phyloP scores from a whole-genome alignment of 1,140 invertebrate species.

The Paraescarpia echinospica region DNA sequence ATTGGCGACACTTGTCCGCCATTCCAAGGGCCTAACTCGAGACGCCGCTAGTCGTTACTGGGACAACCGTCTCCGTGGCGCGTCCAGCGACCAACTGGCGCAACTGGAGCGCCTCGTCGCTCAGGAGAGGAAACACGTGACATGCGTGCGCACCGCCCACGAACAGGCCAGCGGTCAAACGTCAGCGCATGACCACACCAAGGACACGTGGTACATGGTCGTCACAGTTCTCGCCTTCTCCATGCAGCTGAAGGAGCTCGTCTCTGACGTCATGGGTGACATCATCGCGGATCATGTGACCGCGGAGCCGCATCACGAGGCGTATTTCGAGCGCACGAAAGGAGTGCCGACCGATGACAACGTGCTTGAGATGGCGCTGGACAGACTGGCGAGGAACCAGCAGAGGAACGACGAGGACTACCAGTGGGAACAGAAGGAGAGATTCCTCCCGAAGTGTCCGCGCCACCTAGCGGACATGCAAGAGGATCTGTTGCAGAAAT shows the following conservation, averaged over 20 bases:
- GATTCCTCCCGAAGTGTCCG: background rate
- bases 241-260: background rate
- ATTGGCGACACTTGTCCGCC: background rate
- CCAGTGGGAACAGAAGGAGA: background rate
- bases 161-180: background rate
- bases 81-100: background rate
- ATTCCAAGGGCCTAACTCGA: background rate
- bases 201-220: slow-evolving; percentile 3
- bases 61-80: background rate
- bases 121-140: background rate
- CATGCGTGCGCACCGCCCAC: background rate
- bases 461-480: background rate
- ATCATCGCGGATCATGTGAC: background rate
- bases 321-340: no score
- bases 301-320: background rate
- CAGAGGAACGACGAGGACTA: background rate
- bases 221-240: background rate
- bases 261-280: background rate
- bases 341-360: no score
- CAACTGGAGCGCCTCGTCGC: background rate
- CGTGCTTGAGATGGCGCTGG: no score
- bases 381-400: no score
- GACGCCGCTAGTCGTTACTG: background rate
- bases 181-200: background rate
- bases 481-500: background rate